Conservation (phyloP, 2,888 invertebrate species). For the Calliopum simillimum region DNA sequence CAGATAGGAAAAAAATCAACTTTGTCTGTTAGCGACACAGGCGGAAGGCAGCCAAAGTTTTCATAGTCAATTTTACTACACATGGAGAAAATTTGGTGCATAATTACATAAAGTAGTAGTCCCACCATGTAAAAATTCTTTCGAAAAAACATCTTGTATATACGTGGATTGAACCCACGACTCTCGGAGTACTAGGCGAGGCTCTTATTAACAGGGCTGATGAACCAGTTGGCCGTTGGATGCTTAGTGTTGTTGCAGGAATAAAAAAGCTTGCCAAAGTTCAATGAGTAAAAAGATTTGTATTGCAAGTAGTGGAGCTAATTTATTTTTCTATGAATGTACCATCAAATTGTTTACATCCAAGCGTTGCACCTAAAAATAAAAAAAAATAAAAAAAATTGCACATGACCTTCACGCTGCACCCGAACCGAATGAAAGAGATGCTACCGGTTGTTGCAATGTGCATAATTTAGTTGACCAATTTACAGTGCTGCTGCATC, state of each 20-base stretch:
- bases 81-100: too few species aligned
- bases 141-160: too few species aligned
- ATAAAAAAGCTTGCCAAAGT: too few species aligned
- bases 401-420: conserved; percentile 46
- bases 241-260: too few species aligned
- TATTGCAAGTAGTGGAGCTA: too few species aligned
- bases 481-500: conserved; percentile 49
- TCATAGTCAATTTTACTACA: not conserved
- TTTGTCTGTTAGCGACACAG: not conserved
- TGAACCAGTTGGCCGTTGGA: too few species aligned
- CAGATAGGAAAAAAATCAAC: not conserved
- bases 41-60: conserved; percentile 14
- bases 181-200: too few species aligned
- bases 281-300: too few species aligned
- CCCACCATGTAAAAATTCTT: too few species aligned
- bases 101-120: too few species aligned
- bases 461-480: conserved; percentile 62
- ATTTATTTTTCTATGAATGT: not conserved
- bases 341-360: not conserved
- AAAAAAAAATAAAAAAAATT: conserved; percentile 17
- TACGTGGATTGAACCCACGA: too few species aligned
- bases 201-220: too few species aligned
- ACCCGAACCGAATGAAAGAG: conserved; percentile 45
- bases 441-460: conserved; percentile 40
- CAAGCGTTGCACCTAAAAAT: not conserved